A percentile compares a stretch with the other conserved stretches of the same genome.
phyloP scores from a whole-genome alignment of 2,113 vertebrate species.

The Alosa alosa region DNA sequence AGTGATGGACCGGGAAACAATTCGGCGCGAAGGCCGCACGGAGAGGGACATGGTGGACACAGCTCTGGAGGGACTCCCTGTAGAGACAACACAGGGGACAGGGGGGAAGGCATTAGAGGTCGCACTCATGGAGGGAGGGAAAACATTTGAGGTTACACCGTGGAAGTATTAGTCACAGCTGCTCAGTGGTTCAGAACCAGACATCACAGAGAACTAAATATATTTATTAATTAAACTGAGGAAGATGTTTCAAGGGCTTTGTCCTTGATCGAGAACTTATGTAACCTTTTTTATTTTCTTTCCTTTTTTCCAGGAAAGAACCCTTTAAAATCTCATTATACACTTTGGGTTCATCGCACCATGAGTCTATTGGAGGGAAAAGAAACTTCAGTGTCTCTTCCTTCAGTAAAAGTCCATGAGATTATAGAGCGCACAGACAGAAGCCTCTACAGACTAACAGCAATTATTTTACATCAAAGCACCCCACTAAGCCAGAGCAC shows the following conservation, averaged over 20 bases:
- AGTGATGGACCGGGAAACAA: slow-evolving; percentile 82
- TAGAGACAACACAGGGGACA: slow-evolving; percentile 31
- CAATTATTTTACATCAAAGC: slow-evolving; percentile 27
- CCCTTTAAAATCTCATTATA: slow-evolving; percentile 22
- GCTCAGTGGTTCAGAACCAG: not conserved
- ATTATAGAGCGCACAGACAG: not conserved
- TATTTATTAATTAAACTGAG: not conserved
- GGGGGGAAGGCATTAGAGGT: slow-evolving; percentile 25
- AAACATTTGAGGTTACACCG: not conserved
- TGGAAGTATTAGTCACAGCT: not conserved
- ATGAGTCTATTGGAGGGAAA: not conserved
- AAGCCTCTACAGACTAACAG: slow-evolving; percentile 24
- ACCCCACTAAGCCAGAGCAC: not conserved
- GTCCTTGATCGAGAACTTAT: not conserved
- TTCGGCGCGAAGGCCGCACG: slow-evolving; percentile 81
- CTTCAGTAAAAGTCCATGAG: not conserved
- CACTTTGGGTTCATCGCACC: slow-evolving; percentile 15
- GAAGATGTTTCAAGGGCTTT: not conserved
- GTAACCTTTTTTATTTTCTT: not conserved
- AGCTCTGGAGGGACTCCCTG: slow-evolving; percentile 87
- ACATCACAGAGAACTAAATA: not conserved
- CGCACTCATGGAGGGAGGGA: slow-evolving; percentile 45
- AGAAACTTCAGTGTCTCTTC: not conserved
- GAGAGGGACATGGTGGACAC: slow-evolving; percentile 95
- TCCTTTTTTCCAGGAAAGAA: not conserved